Evolutionary conservation across 23 tunicate species (phyloP), one percentile per base, ranked within the genome.

Genomic region (Oikopleura albicans): DNA sequence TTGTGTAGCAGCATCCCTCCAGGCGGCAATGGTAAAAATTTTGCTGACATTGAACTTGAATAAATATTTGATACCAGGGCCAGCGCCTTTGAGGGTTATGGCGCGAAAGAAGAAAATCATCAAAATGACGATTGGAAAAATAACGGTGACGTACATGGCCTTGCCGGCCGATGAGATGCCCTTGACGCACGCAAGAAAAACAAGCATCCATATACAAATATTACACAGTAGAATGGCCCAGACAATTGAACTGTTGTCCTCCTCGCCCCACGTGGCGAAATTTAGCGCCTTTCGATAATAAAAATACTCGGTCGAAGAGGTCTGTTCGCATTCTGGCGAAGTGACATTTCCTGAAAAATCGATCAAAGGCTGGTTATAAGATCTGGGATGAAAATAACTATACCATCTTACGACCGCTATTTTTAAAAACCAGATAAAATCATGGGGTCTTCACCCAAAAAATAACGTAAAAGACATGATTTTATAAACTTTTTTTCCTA

Each of bases 1-100:
- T 71, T 94, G 98, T 4, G 95, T 94, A 4, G 98, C 98, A 8
- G 98, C 98, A 75, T 94, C 98, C 40, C 89, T 75, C 98, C 98
- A 94, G 66, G 88, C 91, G 28, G 4, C 79, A 16, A 71, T 27
- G 2, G 28, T 71, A 2, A 71, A 27, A 71, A 29, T 37, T 16
- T 71, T 71, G 4, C 4, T 2, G 4, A 71, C 31, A 16, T 71
- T 29, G 33, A 37, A 37, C 28, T 29, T 88, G 39, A 94, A 92
- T 91, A 94, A 87, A 85, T 86, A 86, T 16, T 85, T 87, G 1
- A 94, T 85, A 33, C 94, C 98, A 63, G 86, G 89, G 27, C 85
- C 76, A 1, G 98, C 94, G 39, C 98, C 98, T 22, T 86, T 87
- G 28, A 94, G 87, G 12, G 98, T 90, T 29, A 94, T 90, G 38